These are phyloP conservation scores for Carettochelys insculpta DNA, from an alignment of 2,113 vertebrate species.

Conservation along the genomic window DNA sequence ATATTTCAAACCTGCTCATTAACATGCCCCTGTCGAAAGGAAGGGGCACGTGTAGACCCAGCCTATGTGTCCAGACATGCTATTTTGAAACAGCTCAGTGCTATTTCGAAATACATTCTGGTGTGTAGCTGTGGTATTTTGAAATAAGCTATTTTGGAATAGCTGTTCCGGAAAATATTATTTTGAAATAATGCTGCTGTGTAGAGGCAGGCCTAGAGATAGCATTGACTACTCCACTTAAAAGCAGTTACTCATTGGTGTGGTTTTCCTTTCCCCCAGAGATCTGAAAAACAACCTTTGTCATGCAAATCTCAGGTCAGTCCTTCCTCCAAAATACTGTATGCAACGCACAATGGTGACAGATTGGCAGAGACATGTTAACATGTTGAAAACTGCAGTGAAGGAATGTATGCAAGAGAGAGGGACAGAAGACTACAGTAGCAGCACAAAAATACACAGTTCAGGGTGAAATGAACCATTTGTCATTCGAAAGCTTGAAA, in stretches of 20 bases:
- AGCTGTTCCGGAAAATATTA: no score
- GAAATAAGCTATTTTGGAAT: no score
- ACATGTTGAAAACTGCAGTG: conserved; percentile 40
- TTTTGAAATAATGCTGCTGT: no score
- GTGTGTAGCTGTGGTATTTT: no score
- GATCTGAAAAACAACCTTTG: conserved; percentile 44
- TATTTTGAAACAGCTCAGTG: no score
- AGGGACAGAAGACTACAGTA: conserved; percentile 57
- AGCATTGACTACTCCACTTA: conserved; percentile 47
- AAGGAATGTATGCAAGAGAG: conserved; percentile 52
- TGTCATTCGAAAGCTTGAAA: conserved; percentile 56
- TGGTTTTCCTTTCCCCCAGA: not conserved
- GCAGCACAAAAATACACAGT: conserved; percentile 55
- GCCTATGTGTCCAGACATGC: no score
- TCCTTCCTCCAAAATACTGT: conserved; percentile 29
- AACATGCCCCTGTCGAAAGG: no score
- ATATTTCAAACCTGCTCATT: no score
- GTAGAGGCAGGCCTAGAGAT: no score
- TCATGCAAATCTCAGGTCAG: conserved; percentile 53
- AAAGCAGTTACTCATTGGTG: conserved; percentile 11
- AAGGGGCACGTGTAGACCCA: no score
- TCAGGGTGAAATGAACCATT: conserved; percentile 51
- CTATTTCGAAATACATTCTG: no score
- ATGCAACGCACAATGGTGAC: conserved; percentile 27
- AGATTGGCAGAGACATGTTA: conserved; percentile 50